A percentile compares a stretch with the other conserved stretches of the same genome.
Conservation (phyloP, 2,113 vertebrate genomes). For the Ictidomys tridecemlineatus region DNA sequence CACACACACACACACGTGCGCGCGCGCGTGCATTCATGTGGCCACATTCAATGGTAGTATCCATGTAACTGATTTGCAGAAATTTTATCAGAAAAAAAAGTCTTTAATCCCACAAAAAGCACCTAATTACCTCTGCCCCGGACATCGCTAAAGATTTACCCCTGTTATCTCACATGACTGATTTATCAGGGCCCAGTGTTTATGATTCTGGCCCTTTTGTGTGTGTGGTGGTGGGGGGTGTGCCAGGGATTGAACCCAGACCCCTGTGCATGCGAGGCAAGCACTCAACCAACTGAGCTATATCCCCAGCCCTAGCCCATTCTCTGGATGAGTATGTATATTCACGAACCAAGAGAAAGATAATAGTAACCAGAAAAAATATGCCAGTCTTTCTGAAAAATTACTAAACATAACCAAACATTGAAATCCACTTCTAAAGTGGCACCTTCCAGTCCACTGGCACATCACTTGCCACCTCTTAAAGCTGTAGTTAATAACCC, state of each 20-base stretch:
- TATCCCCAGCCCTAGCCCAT: background rate
- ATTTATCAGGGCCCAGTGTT: background rate
- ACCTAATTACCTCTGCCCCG: background rate
- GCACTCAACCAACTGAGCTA: no score
- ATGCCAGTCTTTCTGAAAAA: background rate
- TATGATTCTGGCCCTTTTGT: background rate
- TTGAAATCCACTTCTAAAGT: background rate
- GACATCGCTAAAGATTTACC: background rate
- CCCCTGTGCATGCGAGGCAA: no score
- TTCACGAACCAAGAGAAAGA: slow-evolving; percentile 18
- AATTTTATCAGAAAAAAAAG: background rate
- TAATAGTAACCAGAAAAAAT: background rate
- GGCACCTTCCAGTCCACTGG: background rate
- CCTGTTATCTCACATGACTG: background rate
- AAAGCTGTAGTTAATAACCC: slow-evolving; percentile 37
- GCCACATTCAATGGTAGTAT: background rate
- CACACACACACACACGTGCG: background rate
- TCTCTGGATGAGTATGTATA: background rate
- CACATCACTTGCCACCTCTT: background rate
- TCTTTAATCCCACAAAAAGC: background rate
- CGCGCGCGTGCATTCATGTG: background rate
- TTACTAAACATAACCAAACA: background rate
- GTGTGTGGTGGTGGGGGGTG: no score
- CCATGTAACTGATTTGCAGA: background rate
- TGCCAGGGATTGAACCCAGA: no score